These are phyloP conservation scores for Antennarius striatus DNA, from an alignment of 2,113 vertebrate species.

Conservation along the genomic window DNA sequence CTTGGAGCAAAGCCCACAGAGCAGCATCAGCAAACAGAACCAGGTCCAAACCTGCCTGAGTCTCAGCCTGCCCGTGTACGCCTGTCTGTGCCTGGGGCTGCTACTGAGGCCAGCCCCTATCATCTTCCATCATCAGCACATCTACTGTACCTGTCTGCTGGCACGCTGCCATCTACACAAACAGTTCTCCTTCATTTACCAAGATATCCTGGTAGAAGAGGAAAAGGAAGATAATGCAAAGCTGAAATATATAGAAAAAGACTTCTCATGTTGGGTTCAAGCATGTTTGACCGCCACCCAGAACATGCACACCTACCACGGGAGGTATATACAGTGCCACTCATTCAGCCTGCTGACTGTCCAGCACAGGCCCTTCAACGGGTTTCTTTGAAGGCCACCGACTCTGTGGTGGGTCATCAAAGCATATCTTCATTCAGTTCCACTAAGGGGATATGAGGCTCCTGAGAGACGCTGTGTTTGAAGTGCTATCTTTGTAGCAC, in stretches of 20 bases:
- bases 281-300: slow-evolving; percentile 49
- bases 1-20: slow-evolving; percentile 45
- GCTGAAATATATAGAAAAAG: slow-evolving; percentile 36
- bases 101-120: slow-evolving; percentile 51
- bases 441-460: slow-evolving; percentile 67
- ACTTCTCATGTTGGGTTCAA: slow-evolving; percentile 55
- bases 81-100: slow-evolving; percentile 50
- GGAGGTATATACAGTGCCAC: slow-evolving; percentile 44
- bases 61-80: slow-evolving; percentile 53
- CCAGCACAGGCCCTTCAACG: slow-evolving; percentile 59
- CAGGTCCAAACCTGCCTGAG: slow-evolving; percentile 72
- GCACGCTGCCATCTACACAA: slow-evolving; percentile 55
- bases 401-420: slow-evolving; percentile 75
- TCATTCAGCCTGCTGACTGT: slow-evolving; percentile 55
- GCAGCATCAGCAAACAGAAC: slow-evolving; percentile 59
- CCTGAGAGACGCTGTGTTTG: slow-evolving; percentile 65
- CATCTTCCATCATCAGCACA: slow-evolving; percentile 65
- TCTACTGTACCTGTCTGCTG: slow-evolving; percentile 74
- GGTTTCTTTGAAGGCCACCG: slow-evolving; percentile 65
- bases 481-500: slow-evolving; percentile 76
- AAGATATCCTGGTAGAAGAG: slow-evolving; percentile 14
- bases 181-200: slow-evolving; percentile 54
- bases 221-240: slow-evolving; percentile 25
- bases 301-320: slow-evolving; percentile 52
- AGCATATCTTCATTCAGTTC: slow-evolving; percentile 71